Evolutionary conservation across 2,797 vertebrate species (phyloP), one percentile per base, ranked within the genome.

Genomic region (Hoplostethus mediterraneus): DNA sequence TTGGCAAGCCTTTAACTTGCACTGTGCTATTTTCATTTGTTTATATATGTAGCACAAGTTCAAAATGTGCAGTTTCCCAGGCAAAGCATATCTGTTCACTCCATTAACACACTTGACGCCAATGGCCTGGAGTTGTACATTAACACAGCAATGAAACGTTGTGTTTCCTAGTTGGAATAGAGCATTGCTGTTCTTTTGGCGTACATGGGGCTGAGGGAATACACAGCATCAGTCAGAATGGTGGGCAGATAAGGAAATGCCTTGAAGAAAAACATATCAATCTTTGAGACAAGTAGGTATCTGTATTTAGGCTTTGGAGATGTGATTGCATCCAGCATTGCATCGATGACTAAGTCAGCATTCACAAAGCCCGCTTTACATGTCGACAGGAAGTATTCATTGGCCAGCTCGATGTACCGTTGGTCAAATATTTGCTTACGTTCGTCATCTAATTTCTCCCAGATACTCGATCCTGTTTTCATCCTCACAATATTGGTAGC

Each of bases 401-500:
- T 88, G 33, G 90, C 91, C 47, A 85, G 54, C 9, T 91, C 67
- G 1, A 91, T 16, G 71, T 93, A 93, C 40, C 73, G 66, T 0
- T 33, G 75, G 84, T 78, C 90, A 76, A 94, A 93, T 0, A 14
- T 53, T 0, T 0, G 61, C 61, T 83, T 85, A 0, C 57, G 75
- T 1, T 87, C 82, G 0, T 79, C 45, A 4, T 89, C 83, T 1
- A 94, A 42, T 6, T 82, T 88, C 25, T 83, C 70, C 92, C 92
- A 93, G 30, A 93, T 86, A 0, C 91, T 89, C 0, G 7, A 21
- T 0, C 60, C 6, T 0, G 83, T 83, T 71, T 89, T 93, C 31
- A 44, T 68, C 67, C 42, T 85, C 30, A 91, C 9, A 59, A 94
- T 93, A 58, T 85, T 90, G 52, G 92, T 93, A 63, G 92, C 91